phyloP scores from a whole-genome alignment of 2,113 vertebrate genomes.

The Megaceryle maxima region DNA sequence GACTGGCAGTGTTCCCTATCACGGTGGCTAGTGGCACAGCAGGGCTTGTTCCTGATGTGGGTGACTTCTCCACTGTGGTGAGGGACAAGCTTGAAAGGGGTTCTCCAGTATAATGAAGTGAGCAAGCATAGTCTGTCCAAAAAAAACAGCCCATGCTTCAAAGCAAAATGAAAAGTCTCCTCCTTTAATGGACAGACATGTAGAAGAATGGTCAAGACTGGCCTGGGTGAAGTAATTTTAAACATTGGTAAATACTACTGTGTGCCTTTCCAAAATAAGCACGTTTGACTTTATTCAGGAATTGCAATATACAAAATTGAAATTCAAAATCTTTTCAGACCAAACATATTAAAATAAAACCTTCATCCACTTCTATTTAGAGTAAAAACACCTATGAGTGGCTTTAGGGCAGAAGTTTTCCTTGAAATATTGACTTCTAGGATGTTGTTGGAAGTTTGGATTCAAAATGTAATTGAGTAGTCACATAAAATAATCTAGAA shows the following conservation, averaged over 20 bases:
- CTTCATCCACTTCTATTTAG: neutral
- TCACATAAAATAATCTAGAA: neutral
- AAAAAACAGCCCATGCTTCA: rapidly evolving
- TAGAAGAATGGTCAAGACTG: neutral
- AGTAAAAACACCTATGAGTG: neutral
- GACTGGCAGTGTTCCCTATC: neutral
- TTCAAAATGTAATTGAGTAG: neutral
- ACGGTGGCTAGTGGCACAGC: rapidly evolving
- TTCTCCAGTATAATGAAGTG: neutral
- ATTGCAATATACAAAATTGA: neutral
- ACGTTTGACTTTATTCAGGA: neutral
- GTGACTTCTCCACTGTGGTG: neutral
- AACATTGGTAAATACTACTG: neutral
- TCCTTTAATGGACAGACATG: neutral
- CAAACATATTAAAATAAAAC: neutral
- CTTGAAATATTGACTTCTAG: neutral
- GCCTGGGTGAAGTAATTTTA: neutral
- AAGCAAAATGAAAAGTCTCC: neutral
- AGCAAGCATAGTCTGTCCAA: neutral
- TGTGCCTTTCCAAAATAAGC: neutral
- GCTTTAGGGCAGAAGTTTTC: neutral
- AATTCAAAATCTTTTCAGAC: neutral
- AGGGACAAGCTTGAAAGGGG: neutral
- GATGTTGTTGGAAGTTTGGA: neutral
- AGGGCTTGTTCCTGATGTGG: rapidly evolving